These are phyloP conservation scores for Strix aluco DNA, from an alignment of 2,113 vertebrate genomes.

Conservation along the genomic window DNA sequence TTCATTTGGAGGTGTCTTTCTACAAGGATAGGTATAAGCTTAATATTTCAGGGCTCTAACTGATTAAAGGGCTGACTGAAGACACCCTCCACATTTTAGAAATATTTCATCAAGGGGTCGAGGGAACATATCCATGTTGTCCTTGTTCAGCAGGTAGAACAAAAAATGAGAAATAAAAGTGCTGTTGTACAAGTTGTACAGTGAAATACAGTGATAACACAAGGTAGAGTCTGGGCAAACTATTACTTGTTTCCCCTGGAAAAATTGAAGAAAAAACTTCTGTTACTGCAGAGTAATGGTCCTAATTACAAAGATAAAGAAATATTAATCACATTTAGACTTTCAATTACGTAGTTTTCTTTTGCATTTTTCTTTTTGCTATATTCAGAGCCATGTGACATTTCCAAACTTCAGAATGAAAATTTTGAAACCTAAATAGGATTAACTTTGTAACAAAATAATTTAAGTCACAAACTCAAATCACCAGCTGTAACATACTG, in stretches of 20 bases:
- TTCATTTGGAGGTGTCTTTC: neutral
- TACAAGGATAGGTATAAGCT: neutral
- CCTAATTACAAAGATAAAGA: neutral
- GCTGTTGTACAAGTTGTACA: neutral
- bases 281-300: neutral
- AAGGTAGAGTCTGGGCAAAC: neutral
- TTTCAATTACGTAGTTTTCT: neutral
- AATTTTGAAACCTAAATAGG: neutral
- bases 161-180: neutral
- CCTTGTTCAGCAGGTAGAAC: neutral
- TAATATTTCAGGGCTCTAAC: neutral
- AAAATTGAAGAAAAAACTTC: neutral
- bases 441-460: neutral
- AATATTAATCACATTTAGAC: neutral
- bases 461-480: neutral
- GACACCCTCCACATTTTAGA: neutral
- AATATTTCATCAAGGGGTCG: neutral
- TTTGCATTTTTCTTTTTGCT: neutral
- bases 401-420: neutral
- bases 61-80: neutral
- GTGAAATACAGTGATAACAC: neutral
- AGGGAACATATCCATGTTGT: neutral
- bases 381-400: neutral
- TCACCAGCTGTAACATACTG: neutral
- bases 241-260: accelerated